Evolutionary conservation across 2,888 invertebrate species (phyloP).

Genomic region (Pyrrhosoma nymphula): DNA sequence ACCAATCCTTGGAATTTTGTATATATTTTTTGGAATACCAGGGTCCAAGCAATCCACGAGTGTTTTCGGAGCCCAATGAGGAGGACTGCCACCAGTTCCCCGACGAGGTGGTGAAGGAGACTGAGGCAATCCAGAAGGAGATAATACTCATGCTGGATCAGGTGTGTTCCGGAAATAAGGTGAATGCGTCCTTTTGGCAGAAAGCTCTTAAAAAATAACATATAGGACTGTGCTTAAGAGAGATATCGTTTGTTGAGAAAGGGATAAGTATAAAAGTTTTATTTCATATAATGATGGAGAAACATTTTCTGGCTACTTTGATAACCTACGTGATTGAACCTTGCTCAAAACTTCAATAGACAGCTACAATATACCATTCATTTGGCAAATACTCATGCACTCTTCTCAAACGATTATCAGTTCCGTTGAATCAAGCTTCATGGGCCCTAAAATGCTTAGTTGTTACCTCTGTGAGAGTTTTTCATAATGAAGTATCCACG

Average conservation of each 20-base stretch:
- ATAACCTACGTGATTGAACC: too few species aligned
- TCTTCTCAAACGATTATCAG: too few species aligned
- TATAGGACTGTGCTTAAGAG: neutral
- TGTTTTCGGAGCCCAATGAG: constrained; percentile 81
- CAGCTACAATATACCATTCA: too few species aligned
- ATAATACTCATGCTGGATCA: constrained; percentile 85
- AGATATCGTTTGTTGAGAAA: neutral
- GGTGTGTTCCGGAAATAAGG: constrained; percentile 77
- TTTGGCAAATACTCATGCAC: too few species aligned
- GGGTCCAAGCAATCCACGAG: constrained; percentile 89
- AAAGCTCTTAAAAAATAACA: neutral
- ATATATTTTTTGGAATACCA: constrained; percentile 73
- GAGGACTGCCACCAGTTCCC: constrained; percentile 77
- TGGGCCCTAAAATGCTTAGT: too few species aligned
- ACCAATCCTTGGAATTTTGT: too few species aligned
- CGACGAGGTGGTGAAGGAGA: constrained; percentile 83
- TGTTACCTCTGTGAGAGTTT: too few species aligned
- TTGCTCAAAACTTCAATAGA: too few species aligned
- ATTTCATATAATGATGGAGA: neutral
- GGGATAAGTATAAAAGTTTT: neutral
- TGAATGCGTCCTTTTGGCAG: constrained; percentile 31
- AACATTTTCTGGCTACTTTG: too few species aligned
- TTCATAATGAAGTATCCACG: too few species aligned
- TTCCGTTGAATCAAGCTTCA: too few species aligned
- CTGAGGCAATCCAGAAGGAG: constrained; percentile 82